These are phyloP conservation scores for Hermaeophaga mercurialis DNA, from an alignment of 2,888 invertebrate species.

Conservation along the genomic window DNA sequence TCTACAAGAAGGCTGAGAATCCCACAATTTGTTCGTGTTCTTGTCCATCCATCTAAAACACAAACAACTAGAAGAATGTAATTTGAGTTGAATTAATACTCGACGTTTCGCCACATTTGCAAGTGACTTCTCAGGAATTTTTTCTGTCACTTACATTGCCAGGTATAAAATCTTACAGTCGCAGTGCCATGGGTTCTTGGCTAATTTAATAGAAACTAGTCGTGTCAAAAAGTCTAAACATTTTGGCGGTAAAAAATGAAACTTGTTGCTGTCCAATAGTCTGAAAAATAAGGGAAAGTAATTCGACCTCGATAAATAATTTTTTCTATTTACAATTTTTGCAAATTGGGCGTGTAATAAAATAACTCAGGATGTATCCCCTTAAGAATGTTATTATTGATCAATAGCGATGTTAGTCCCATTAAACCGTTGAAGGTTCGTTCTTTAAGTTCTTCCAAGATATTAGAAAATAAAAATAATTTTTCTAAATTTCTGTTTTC, in stretches of 20 bases:
- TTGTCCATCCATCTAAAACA: slow-evolving; percentile 68
- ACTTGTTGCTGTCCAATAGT: slow-evolving; percentile 75
- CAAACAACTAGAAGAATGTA: too few relatives aligned
- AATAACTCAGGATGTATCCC: slow-evolving; percentile 69
- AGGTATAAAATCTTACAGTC: slow-evolving; percentile 77
- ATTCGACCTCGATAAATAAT: not conserved
- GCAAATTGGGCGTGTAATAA: slow-evolving; percentile 66
- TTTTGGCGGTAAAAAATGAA: slow-evolving; percentile 70
- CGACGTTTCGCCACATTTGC: too few relatives aligned
- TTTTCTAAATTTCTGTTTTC: slow-evolving; percentile 66
- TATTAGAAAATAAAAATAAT: slow-evolving; percentile 72
- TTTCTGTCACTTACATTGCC: slow-evolving; percentile 72
- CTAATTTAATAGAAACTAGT: slow-evolving; percentile 70
- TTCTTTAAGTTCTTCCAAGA: slow-evolving; percentile 66
- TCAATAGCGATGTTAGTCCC: slow-evolving; percentile 68
- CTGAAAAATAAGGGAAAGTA: slow-evolving; percentile 58
- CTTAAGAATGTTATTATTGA: slow-evolving; percentile 74
- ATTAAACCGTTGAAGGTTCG: slow-evolving; percentile 67
- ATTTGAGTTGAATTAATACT: too few relatives aligned
- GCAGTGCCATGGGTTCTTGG: slow-evolving; percentile 82
- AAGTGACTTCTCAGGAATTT: too few relatives aligned
- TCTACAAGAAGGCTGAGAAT: slow-evolving; percentile 71
- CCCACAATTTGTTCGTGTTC: slow-evolving; percentile 71
- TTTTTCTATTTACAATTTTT: slow-evolving; percentile 68
- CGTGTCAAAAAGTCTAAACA: slow-evolving; percentile 68